Percentiles rank a stretch among this genome's conserved stretches.
Evolutionary conservation across 2,113 vertebrate species (phyloP).

Genomic region (Macaca mulatta): DNA sequence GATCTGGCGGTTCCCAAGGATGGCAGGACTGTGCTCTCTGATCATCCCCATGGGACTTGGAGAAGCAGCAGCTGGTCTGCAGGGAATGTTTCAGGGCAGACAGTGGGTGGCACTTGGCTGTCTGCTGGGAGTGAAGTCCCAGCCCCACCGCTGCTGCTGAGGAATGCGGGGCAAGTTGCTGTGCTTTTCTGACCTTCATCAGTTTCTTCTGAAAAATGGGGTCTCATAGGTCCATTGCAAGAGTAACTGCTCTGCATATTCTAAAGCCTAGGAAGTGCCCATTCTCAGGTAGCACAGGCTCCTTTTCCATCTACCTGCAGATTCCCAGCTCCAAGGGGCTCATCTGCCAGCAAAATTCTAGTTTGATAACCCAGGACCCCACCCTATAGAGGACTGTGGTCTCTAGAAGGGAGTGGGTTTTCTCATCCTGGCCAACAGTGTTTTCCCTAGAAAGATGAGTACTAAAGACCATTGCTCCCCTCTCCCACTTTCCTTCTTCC

Average conservation of each 20-base stretch:
- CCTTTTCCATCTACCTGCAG: background rate
- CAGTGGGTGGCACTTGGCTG: background rate
- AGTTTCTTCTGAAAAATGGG: background rate
- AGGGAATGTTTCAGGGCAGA: background rate
- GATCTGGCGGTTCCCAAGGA: no score
- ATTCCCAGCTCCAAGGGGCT: background rate
- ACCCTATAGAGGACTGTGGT: background rate
- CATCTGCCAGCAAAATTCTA: background rate
- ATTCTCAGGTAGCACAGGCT: rapidly evolving
- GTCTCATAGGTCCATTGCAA: rapidly evolving
- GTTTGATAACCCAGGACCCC: background rate
- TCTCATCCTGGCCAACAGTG: background rate
- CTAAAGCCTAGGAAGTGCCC: background rate
- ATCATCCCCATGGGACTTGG: background rate
- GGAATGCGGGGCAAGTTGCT: rapidly evolving
- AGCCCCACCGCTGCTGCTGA: rapidly evolving
- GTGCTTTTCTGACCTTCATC: background rate
- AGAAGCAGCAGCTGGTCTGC: background rate
- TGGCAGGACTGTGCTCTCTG: background rate
- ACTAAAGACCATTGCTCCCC: background rate
- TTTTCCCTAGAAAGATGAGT: background rate
- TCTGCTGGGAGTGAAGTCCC: background rate
- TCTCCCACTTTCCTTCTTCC: background rate
- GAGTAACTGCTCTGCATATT: background rate
- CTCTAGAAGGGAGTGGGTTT: background rate